Percentiles rank a stretch among this genome's conserved stretches.
Conservation (phyloP, 92 coral and sea anemone species). For the Bergia puertoricense region DNA sequence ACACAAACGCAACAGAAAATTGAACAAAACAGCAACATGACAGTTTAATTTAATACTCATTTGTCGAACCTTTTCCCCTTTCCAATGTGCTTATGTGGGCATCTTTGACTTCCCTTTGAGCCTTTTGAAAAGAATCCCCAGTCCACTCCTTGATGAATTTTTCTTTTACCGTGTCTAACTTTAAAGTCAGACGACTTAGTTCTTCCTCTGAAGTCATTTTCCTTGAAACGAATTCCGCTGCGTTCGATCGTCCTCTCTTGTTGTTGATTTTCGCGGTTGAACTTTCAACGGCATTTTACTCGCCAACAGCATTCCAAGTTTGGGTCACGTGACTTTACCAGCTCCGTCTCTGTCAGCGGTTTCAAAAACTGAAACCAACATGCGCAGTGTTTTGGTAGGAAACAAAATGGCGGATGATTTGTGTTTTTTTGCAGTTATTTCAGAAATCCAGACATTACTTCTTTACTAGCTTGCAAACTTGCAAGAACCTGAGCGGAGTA, state of each 20-base stretch:
- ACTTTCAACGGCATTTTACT: constrained; percentile 46
- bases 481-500: not conserved
- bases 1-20: not conserved
- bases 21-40: not conserved
- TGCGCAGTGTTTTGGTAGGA: constrained; percentile 37
- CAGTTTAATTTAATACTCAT: not conserved
- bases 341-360: constrained; percentile 36
- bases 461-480: not conserved
- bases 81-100: constrained; percentile 49
- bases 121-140: constrained; percentile 65
- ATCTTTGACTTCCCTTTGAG: constrained; percentile 51
- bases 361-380: not conserved
- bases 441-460: not conserved
- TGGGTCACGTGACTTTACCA: constrained; percentile 49
- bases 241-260: not conserved
- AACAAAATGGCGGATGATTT: constrained; percentile 69
- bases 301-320: constrained; percentile 22
- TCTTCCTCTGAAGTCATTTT: constrained; percentile 74
- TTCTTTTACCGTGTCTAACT: constrained; percentile 76
- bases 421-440: not conserved
- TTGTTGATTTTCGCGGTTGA: constrained; percentile 70
- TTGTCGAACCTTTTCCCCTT: constrained; percentile 65
- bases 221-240: not conserved
- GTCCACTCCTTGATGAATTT: constrained; percentile 88
- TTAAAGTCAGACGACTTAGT: constrained; percentile 55